Evolutionary conservation across 2,888 invertebrate genomes (phyloP), one percentile per base, ranked within the genome.

Genomic region (Drosophila mimica): DNA sequence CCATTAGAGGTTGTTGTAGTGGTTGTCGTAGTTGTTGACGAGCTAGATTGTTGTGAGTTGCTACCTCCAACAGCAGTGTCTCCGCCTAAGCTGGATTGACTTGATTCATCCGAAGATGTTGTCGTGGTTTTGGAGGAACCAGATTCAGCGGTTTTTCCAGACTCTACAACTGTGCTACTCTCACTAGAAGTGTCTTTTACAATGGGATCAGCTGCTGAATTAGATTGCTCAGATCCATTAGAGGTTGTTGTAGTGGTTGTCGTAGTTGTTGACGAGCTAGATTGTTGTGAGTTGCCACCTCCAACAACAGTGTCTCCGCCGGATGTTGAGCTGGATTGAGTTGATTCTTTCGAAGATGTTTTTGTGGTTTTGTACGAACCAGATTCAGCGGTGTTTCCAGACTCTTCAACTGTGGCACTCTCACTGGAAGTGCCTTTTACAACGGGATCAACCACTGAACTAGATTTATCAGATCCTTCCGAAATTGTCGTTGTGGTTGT

Each of bases 331-430:
- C 31, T 59, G 0, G 67, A 43, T 2, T 53, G 1, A 4, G 0
- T n/a, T 17, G 46, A 30, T 4, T 46, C 6, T 13, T 65, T 38
- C 5, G 60, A 51, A 28, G 51, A 33, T 5, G 49, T 52, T 7
- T 58, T 46, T 3, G 56, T 64, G 1, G 62, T 62, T 17, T 66
- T 53, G 8, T 64, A 43, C 0, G 72, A 73, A 5, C 59, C 43
- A 7, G 69, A 52, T 13, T 72, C 46, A 5, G 40, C 25, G 13
- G 52, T 60, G 53, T 58, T 62, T 17, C 68, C 71, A 25, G 61
- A 36, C 2, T 54, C 58, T 2, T 56, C 49, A 17, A 40, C 30
- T 0, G 25, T 25, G 36, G 20, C 38, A 0, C 61, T 40, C 20
- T 56, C n/a, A 9, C 38, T 49, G 7, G 59, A 46, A 15, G 3